Conservation (phyloP, 2,797 vertebrate genomes). For the Eidolon dupreanum region DNA sequence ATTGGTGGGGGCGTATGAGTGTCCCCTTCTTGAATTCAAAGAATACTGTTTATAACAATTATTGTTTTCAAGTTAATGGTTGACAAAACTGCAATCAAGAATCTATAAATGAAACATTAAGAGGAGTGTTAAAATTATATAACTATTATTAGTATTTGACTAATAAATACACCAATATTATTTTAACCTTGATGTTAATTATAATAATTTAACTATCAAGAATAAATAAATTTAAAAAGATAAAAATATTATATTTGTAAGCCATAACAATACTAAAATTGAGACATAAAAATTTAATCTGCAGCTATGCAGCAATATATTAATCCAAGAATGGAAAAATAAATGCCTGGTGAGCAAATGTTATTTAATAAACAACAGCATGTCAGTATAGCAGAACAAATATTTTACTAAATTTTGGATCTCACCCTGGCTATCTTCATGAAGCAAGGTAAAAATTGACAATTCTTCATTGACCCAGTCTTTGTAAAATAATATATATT, state of each 20-base stretch:
- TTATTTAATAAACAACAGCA: not conserved
- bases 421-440: not conserved
- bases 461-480: not conserved
- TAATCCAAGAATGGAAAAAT: not conserved
- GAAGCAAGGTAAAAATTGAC: not conserved
- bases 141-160: not conserved
- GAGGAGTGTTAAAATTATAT: not conserved
- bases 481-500: not conserved
- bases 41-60: not conserved
- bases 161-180: not conserved
- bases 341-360: not conserved
- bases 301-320: not conserved
- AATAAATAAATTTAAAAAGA: not conserved
- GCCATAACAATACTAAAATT: not conserved
- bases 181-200: not conserved
- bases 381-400: not conserved
- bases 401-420: not conserved
- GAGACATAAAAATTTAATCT: not conserved
- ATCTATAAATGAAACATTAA: not conserved
- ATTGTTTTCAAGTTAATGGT: not conserved
- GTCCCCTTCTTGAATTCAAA: not conserved
- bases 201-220: slow-evolving; percentile 5
- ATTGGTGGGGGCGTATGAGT: not conserved
- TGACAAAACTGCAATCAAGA: not conserved
- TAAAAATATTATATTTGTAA: not conserved